These are phyloP conservation scores for Stichopus chloronotus DNA, from an alignment of 35 echinoderm and acorn worm species.

Conservation along the genomic window DNA sequence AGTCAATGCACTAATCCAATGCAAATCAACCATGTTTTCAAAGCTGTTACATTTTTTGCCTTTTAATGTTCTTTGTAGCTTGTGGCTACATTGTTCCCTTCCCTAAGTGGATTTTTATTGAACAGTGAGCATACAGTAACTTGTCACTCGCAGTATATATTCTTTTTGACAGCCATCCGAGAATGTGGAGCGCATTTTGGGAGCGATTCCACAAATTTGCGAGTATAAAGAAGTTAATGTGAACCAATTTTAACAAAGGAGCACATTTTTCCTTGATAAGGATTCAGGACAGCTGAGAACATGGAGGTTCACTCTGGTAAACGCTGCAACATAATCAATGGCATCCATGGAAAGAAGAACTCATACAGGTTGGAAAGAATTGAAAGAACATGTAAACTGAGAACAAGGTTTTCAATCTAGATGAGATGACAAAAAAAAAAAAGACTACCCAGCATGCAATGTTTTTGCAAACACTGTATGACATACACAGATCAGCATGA, in stretches of 20 bases:
- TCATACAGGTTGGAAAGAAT: no score
- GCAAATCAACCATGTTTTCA: constrained; percentile 42
- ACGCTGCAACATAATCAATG: no score
- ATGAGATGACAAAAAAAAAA: no score
- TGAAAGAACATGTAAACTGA: no score
- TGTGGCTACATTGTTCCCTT: not conserved
- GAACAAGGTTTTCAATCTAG: no score
- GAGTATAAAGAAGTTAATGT: not conserved
- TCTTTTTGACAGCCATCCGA: not conserved
- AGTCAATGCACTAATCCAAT: constrained; percentile 20
- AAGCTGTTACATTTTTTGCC: constrained; percentile 11
- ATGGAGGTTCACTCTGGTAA: no score
- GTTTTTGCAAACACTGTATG: no score
- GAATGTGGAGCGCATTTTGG: not conserved
- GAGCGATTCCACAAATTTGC: not conserved
- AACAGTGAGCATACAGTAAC: not conserved
- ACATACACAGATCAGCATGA: no score
- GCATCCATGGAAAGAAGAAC: no score
- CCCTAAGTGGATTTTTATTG: constrained; percentile 48
- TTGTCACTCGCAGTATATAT: not conserved
- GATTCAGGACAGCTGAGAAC: no score
- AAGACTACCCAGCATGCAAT: no score
- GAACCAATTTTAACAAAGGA: not conserved
- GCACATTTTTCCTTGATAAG: not conserved
- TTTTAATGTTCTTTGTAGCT: constrained; percentile 24